Evolutionary conservation across 1,140 invertebrate genomes (phyloP), one percentile per base, ranked within the genome.

Genomic region (Neodiprion virginianus): DNA sequence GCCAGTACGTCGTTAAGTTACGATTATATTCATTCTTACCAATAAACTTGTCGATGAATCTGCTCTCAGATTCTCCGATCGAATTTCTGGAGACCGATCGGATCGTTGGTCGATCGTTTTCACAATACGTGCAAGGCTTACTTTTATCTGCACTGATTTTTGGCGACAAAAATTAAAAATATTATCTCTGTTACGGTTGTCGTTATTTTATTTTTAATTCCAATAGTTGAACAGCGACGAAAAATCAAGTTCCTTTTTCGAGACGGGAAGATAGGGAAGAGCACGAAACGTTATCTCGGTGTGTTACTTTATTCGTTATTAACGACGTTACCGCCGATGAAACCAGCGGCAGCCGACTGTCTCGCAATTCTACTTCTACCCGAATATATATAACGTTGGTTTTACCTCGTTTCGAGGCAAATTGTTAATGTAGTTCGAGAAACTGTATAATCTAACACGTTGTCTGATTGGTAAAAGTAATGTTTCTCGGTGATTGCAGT

Each of bases 1-100:
- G 81, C 73, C 83, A 85, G 84, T 85, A 85, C 84, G 83, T 74
- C 81, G 84, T 84, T 83, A 5, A 40, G 5, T 5, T 40, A 5
- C 28, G 28, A 40, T 5, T 40, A 40, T 40, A 40, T 40, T 40
- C 28, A 40, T 40, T 5, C 28, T 40, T 40, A 40, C 28, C 28
- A 40, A 40, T 40, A 5, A 40, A 40, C 28, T 28, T 28, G 28
- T 28, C 28, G 5, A 28, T 28, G 5, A 28, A 28, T 28, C 28
- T 28, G 28, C 28, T 1, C 1, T 1, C 28, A 28, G 28, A 28
- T 28, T 28, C 2, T 28, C 1, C 28, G 28, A 28, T 28, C 28
- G 28, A 28, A 28, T 28, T 28, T 28, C 28, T 80, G 82, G 83
- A 84, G 84, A 67, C 68, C 69, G 17, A 9, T 70, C 68, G 73